A percentile compares a stretch with the other conserved stretches of the same genome.
Conservation (phyloP, 1,140 invertebrate species). For the Thalassaphorura encarpata region DNA sequence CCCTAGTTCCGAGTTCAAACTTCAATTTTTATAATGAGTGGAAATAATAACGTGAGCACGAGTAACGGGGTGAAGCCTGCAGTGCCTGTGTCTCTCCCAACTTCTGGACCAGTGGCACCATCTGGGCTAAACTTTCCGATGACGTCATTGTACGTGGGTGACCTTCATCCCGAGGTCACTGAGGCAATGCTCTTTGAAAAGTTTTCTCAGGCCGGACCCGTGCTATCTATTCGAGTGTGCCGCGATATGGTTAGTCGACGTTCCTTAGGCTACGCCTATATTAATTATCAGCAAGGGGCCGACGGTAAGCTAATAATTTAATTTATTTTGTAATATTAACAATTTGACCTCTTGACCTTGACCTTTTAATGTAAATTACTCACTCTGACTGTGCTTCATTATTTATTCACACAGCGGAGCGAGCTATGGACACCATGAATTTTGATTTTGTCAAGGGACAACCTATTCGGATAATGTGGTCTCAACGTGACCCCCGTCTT, state of each 20-base stretch:
- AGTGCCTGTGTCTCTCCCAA: too few species aligned
- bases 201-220: conserved; percentile 95
- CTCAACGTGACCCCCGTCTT: conserved; percentile 94
- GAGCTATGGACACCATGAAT: conserved; percentile 99
- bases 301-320: conserved; percentile 64
- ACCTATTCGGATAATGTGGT: conserved; percentile 99
- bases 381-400: conserved; percentile 99
- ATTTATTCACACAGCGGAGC: conserved; percentile 69
- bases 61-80: too few species aligned
- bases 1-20: too few species aligned
- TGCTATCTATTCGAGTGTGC: conserved; percentile 96
- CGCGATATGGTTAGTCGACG: conserved; percentile 93
- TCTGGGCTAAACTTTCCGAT: conserved; percentile 68
- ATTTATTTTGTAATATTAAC: neutral
- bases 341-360: too few species aligned
- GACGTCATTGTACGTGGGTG: conserved; percentile 97
- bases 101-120: conserved; percentile 2
- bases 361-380: conserved; percentile 39
- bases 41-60: too few species aligned
- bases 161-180: conserved; percentile 94
- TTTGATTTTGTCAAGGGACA: conserved; percentile 95
- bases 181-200: conserved; percentile 99
- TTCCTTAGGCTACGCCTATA: conserved; percentile 98
- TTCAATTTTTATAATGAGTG: too few species aligned
- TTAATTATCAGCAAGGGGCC: conserved; percentile 98